Base-by-base conservation (phyloP, 2,113 vertebrate genomes). In the Pantherophis guttatus region DNA sequence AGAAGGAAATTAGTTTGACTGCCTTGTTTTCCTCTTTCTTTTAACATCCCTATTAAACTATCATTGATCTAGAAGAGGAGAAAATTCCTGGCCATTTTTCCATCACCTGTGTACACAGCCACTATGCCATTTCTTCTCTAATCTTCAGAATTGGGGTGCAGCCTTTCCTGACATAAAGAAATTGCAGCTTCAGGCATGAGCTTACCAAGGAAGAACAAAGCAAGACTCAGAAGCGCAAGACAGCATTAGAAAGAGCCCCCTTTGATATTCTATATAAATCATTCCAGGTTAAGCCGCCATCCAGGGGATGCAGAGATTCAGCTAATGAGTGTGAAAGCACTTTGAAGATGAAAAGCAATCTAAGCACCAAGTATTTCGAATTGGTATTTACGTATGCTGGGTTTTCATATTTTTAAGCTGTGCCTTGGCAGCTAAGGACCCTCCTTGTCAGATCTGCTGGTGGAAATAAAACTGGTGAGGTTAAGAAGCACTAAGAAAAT, bases 241-340 rank as follows among this genome's bases (percentile, higher is more conserved):
- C 91, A 94, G 87, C 50, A 89, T 89, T 91, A 89, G 54, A 91
- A 93, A 86, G 87, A 53, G 44, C n/a, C 23, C 65, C 58, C 90
- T 89, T 94, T 90, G 90, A 91, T 94, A 90, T 94, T 92, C 75
- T 65, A 81, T 54, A 91, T 94, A 94, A 94, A 91, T 91, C 90
- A 91, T 89, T 92, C 90, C 90, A 91, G 87, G 90, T 91, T 93
- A 93, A 93, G 90, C 86, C 91, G 65, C 90, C 90, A 91, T 93
- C 90, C 90, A 93, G 88, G 86, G 85, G 87, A 92, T 53, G 86
- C 87, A 89, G 93, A 92, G 93, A 91, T 55, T 94, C 93, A 65
- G 88, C 89, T 94, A 86, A 94, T 65, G 91, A 91, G 90, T 59
- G 90, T 86, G 75, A 92, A 94, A 92, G 87, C 91, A 65, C 70